Base-by-base conservation (phyloP, 2,113 vertebrate genomes). In the Chaetodon auriga region DNA sequence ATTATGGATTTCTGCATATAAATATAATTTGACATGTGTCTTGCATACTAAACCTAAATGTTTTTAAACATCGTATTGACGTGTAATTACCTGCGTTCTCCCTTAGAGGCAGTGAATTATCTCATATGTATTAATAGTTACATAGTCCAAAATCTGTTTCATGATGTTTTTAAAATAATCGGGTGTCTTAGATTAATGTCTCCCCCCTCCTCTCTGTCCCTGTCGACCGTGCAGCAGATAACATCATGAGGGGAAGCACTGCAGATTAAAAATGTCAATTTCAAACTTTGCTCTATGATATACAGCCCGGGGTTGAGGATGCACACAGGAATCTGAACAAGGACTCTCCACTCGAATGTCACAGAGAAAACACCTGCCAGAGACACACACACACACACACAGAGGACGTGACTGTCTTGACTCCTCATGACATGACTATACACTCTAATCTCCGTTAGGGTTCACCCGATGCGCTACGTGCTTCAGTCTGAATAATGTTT, bases 201-300 rank as follows among this genome's bases (percentile, higher is more conserved):
- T 54, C 38, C 75, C 49, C 41, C 43, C 57, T 41, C 85, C 82
- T 82, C 75, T 73, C 80, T 36, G 82, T 73, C 81, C 76, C 53
- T 76, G 61, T 85, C 58, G 19, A 36, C 80, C 57, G 76, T 79
- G 70, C 79, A 81, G 81, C 90, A 90, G 90, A 94, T 93, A 89
- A 89, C 83, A 87, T 83, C 73, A 73, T 25, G 46, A 66, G 60
- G 80, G 79, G 64, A 83, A 78, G 71, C 74, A 63, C 58, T 46
- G 84, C 82, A 92, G 92, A 95, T 95, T 93, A 91, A 87, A 95
- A 93, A 90, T 78, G 92, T 89, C 92, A 90, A 83, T 92, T 94
- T 89, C 88, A 75, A 60, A 90, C 36, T 71, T 80, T 78, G 77
- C 87, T 79, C 58, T 18, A 12, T 85, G 87, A 92, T 88, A 76